phyloP scores from a whole-genome alignment of 2,888 invertebrate genomes.

The Athalia circularis region DNA sequence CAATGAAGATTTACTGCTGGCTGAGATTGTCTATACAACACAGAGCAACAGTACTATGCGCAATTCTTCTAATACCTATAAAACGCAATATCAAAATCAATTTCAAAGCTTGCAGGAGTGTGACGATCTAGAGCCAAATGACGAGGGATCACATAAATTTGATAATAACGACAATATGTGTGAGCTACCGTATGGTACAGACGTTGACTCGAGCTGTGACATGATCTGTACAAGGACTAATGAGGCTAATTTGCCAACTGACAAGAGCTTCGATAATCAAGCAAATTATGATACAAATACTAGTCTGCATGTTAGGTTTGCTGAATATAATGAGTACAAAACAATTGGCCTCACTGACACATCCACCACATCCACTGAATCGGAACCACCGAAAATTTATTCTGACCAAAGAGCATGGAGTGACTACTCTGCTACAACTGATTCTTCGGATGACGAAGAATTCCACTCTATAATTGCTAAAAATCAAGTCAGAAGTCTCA shows the following conservation, averaged over 20 bases:
- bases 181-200: conserved; percentile 45
- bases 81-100: conserved; percentile 18
- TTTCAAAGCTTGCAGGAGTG: background rate
- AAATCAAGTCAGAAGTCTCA: background rate
- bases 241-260: conserved; percentile 3
- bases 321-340: conserved; percentile 70
- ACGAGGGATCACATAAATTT: background rate
- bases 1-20: conserved; percentile 40
- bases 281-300: conserved; percentile 55
- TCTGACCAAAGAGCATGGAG: conserved; percentile 64
- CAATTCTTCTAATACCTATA: conserved; percentile 19
- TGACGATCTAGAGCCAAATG: background rate
- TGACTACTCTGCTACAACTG: conserved; percentile 62
- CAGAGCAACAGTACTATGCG: conserved; percentile 50
- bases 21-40: conserved; percentile 47
- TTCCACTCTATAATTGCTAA: background rate
- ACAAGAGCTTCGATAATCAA: conserved; percentile 16
- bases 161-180: conserved; percentile 30
- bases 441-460: conserved; percentile 63
- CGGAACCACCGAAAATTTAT: conserved; percentile 55
- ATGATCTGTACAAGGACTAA: conserved; percentile 9
- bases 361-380: conserved; percentile 64
- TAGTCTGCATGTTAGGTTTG: conserved; percentile 70
- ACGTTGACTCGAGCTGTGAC: conserved; percentile 38
- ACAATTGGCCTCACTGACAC: conserved; percentile 66